Conservation (phyloP, 1,140 invertebrate genomes). For the Drosophila novamexicana region DNA sequence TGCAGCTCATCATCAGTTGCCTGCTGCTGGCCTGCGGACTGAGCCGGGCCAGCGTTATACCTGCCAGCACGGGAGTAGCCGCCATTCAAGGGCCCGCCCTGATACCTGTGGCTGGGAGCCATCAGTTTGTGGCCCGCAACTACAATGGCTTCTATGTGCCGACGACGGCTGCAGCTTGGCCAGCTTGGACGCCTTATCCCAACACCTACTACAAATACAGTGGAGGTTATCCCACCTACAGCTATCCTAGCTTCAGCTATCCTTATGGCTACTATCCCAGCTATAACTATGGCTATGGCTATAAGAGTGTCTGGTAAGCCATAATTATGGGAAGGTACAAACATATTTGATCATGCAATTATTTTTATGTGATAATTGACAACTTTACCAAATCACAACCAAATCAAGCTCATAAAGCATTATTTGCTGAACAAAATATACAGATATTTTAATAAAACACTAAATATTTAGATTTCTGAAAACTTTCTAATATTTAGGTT, state of each 20-base stretch:
- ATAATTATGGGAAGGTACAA: neutral
- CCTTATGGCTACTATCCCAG: constrained; percentile 57
- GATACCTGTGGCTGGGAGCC: constrained; percentile 57
- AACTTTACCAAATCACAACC: constrained; percentile 11
- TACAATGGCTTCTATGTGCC: constrained; percentile 63
- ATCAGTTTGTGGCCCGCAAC: constrained; percentile 70
- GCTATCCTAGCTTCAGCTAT: constrained; percentile 47
- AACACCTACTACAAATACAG: constrained; percentile 57
- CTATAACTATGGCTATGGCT: constrained; percentile 65
- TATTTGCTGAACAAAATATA: neutral
- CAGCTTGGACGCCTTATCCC: constrained; percentile 47
- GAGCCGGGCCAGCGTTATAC: constrained; percentile 47
- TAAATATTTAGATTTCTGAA: no score
- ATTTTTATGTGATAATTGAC: constrained; percentile 58
- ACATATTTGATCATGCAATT: neutral
- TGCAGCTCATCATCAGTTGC: constrained; percentile 35
- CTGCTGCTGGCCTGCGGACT: constrained; percentile 42
- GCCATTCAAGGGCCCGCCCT: constrained; percentile 22
- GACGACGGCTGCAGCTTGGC: constrained; percentile 28
- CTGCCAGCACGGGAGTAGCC: constrained; percentile 42
- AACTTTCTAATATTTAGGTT: no score
- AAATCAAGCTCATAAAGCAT: neutral
- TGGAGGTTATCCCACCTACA: constrained; percentile 45
- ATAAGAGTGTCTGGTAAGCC: constrained; percentile 63
- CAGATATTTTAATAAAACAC: no score